Base-by-base conservation (phyloP, 1,140 invertebrate genomes). In the Drosophila mojavensis region DNA sequence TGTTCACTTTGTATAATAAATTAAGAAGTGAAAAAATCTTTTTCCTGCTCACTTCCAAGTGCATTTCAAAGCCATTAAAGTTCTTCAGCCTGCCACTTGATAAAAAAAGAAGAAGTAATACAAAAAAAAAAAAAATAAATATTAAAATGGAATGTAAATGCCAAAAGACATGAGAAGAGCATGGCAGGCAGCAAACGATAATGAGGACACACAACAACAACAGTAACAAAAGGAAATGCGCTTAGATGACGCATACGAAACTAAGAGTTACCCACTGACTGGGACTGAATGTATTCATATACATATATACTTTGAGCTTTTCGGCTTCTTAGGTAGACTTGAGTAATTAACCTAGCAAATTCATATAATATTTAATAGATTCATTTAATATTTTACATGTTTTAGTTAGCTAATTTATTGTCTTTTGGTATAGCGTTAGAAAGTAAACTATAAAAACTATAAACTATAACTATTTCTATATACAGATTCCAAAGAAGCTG, bases 31-130 rank as follows among this genome's bases (percentile, higher is more conserved):
- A 50, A 74, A 60, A 62, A 74, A 62, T 74, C 65, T 56, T 56
- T 60, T 74, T 75, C 53, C 58, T 65, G 72, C 75, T 64, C 72
- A 76, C 81, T 80, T 69, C 67, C 62, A 60, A 81, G 72, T 75
- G 67, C 78, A 85, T 85, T 85, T 80, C 79, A 86, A 88, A 76
- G 60, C 75, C 76, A 88, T 86, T 86, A 86, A 86, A 86, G 82
- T 79, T 82, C 60, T 66, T 84, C 26, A 67, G 83, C 56, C 59
- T 75, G 72, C 72, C 72, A 75, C 72, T 75, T 75, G 72, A 75
- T 75, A 75, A 69, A 83, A 72, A 80, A 58, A 65, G 70, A 58
- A 73, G 56, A 65, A 65, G 75, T 28, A 62, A 26, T 64, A 75
- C 39, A 36, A 55, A 30, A 43, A 33, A 26, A 47, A 45, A 67